Evolutionary conservation across 2,113 vertebrate species (phyloP).

Genomic region (Bos indicus): DNA sequence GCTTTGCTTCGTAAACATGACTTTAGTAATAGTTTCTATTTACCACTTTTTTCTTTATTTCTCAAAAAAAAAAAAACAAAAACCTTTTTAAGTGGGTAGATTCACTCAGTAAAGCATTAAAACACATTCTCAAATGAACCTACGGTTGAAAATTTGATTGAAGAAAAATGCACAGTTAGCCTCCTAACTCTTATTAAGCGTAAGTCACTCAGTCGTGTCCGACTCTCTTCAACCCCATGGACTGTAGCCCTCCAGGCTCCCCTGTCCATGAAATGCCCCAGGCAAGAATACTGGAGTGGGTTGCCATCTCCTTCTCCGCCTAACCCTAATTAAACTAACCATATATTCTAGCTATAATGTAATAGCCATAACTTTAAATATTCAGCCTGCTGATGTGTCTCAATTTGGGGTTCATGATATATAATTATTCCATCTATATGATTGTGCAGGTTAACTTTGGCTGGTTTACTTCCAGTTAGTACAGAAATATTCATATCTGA

Average conservation of each 20-base stretch:
- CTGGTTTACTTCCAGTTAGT: neutral
- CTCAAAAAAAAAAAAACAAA: neutral
- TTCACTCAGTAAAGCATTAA: neutral
- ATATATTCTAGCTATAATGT: neutral
- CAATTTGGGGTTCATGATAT: neutral
- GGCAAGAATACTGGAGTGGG: neutral
- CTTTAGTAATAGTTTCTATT: slow-evolving; percentile 4
- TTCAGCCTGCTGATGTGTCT: neutral
- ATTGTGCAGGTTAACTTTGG: neutral
- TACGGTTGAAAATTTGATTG: neutral
- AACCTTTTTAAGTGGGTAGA: neutral
- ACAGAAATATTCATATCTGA: neutral
- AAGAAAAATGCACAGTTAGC: neutral
- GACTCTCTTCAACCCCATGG: fast-evolving
- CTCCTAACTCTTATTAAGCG: neutral
- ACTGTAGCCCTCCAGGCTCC: neutral
- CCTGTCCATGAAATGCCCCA: neutral
- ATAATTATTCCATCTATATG: neutral
- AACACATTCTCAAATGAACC: neutral
- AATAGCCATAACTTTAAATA: neutral
- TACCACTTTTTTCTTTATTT: slow-evolving; percentile 2
- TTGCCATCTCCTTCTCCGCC: neutral
- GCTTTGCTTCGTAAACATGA: neutral
- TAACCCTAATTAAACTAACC: neutral
- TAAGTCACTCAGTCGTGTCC: neutral